These are phyloP conservation scores for Trypoxylus dichotomus DNA, from an alignment of 1,140 invertebrate genomes.

Conservation along the genomic window DNA sequence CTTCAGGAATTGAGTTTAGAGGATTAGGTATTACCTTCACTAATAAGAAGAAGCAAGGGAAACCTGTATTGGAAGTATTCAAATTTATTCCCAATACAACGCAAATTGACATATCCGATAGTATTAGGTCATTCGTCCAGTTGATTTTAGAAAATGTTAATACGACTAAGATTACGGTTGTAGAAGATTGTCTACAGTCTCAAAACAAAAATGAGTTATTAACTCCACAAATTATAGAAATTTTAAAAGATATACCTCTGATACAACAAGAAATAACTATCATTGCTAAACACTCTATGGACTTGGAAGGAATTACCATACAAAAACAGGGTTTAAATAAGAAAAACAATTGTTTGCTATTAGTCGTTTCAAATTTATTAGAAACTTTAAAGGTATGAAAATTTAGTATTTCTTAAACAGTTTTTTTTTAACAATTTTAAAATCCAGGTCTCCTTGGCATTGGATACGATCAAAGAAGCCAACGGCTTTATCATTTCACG, in stretches of 20 bases:
- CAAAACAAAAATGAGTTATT: constrained; percentile 45
- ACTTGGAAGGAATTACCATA: neutral
- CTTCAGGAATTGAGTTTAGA: neutral
- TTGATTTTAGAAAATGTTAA: constrained; percentile 66
- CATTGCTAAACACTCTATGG: neutral
- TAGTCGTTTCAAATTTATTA: neutral
- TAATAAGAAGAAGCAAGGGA: neutral
- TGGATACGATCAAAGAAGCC: neutral
- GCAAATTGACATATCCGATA: constrained; percentile 60
- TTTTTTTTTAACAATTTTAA: neutral
- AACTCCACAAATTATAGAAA: neutral
- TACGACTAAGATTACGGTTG: neutral
- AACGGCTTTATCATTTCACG: neutral
- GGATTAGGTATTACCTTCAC: neutral
- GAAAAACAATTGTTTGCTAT: neutral
- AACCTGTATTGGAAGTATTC: constrained; percentile 65
- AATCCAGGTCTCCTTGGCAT: neutral
- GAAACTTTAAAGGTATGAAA: neutral
- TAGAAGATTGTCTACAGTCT: constrained; percentile 56
- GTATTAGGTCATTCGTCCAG: constrained; percentile 63
- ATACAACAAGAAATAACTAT: neutral
- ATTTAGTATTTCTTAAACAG: neutral
- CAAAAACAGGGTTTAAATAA: neutral
- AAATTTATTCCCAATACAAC: constrained; percentile 72
- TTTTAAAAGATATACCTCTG: neutral